phyloP scores from a whole-genome alignment of 2,113 vertebrate species.

The Hippocampus abdominalis region DNA sequence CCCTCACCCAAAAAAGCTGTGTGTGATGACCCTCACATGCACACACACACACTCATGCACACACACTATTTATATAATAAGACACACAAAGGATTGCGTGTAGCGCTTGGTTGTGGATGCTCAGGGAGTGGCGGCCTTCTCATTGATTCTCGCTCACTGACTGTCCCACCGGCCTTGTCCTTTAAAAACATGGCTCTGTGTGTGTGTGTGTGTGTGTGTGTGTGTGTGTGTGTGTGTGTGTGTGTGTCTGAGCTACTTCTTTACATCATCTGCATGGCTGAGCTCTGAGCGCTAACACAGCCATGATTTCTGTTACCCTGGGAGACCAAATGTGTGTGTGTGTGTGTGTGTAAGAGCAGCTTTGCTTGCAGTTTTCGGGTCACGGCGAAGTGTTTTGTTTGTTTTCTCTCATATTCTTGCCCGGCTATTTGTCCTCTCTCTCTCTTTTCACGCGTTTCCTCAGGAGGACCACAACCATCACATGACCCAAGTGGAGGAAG shows the following conservation, averaged over 20 bases:
- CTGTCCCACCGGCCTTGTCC: conserved; percentile 65
- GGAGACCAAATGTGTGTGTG: conserved; percentile 36
- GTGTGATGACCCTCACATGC: not conserved
- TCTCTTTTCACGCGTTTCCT: not conserved
- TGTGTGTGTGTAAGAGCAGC: not conserved
- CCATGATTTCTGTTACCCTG: conserved; percentile 57
- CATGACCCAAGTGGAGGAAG: not conserved
- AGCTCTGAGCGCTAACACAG: conserved; percentile 45
- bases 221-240: conserved; percentile 8
- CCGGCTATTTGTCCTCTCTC: not conserved
- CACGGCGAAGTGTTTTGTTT: conserved; percentile 10
- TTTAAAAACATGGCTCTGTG: conserved; percentile 45
- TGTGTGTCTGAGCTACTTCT: conserved; percentile 34
- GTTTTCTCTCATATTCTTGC: not conserved
- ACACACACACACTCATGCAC: not conserved
- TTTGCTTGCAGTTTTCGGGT: conserved; percentile 25
- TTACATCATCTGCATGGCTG: conserved; percentile 54
- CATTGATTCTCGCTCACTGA: conserved; percentile 66
- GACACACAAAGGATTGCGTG: conserved; percentile 3
- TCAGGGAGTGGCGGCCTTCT: conserved; percentile 21
- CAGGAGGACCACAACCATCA: not conserved
- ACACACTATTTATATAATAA: not conserved
- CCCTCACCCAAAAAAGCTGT: not conserved
- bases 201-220: not conserved
- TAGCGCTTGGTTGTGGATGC: not conserved